Base-by-base conservation (phyloP, 2,113 vertebrate species). In the Baryphthengus martii region DNA sequence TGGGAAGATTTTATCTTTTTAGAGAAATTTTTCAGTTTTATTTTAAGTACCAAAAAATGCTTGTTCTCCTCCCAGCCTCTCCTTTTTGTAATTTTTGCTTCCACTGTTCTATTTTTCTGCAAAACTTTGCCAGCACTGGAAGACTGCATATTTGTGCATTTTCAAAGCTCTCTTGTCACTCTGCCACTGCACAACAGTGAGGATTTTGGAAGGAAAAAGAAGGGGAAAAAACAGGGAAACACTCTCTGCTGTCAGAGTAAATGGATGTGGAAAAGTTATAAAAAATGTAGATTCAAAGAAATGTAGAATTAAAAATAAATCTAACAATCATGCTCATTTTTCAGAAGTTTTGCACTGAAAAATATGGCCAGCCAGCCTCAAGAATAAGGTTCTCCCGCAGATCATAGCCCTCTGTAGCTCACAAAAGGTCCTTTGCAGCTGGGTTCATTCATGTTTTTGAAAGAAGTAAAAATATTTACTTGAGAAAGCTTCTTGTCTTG, bases 101-200 rank as follows among this genome's bases (percentile, higher is more conserved):
- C 25, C n/a, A 28, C 10, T 40, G n/a, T 19, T 73, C 31, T 90
- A 6, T 53, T 92, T 86, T 91, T 74, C 70, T 77, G 18, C 45
- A 58, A 21, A 74, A 67, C 3, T 37, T 81, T 40, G 31, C 63
- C 80, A 89, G 15, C 4, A 2, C 17, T 70, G 72, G 58, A 42
- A 71, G 44, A 26, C 63, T 81, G 52, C 91, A 96, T 39, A 37
- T 31, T 25, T 56, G 17, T 71, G 53, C 40, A 42, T 40, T 88
- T 90, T 79, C 62, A 86, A 66, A 89, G 63, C 45, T 65, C 14
- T 37, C 37, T 88, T 66, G 68, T 90, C 75, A 83, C 24, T 80
- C 68, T 89, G 86, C 63, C 71, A 56, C 45, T 58, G 35, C 44
- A 29, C 2, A 88, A 29, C 42, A 77, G 63, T 15, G 55, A 74